A percentile compares a stretch with the other conserved stretches of the same genome.
Evolutionary conservation across 92 coral and sea anemone genomes (phyloP).

Genomic region (Muricea muricata): DNA sequence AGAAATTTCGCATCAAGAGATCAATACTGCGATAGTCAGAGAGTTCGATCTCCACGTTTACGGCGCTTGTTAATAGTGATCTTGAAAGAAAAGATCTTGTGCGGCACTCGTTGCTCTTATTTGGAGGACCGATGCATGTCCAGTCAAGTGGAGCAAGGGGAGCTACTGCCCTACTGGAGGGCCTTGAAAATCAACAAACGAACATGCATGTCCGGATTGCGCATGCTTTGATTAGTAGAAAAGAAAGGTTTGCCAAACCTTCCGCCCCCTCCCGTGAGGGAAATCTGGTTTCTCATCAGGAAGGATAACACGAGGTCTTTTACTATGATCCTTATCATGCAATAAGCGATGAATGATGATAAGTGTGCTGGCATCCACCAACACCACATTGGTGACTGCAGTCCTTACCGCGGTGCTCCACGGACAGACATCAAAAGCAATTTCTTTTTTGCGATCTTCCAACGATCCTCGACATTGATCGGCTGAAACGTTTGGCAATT

Average conservation of each 20-base stretch:
- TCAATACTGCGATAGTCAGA: neutral
- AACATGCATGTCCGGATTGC: neutral
- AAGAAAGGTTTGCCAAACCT: neutral
- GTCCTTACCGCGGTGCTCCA: constrained; percentile 60
- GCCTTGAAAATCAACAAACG: neutral
- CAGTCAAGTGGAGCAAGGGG: neutral
- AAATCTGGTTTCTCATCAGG: neutral
- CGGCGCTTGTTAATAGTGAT: neutral
- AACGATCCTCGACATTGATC: neutral
- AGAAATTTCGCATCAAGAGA: neutral
- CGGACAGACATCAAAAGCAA: constrained; percentile 63
- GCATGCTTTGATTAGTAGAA: neutral
- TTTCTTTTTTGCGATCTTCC: constrained; percentile 62
- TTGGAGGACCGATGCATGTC: neutral
- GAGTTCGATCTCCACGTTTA: neutral
- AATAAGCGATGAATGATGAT: constrained; percentile 42
- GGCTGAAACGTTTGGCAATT: neutral
- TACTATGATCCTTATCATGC: constrained; percentile 21
- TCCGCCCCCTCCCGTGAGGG: constrained; percentile 44
- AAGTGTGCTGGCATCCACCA: constrained; percentile 51
- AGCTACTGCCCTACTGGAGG: neutral
- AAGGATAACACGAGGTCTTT: neutral
- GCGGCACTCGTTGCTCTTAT: neutral
- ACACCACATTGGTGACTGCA: constrained; percentile 45
- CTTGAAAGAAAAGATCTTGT: neutral